Conservation (phyloP, 37 sponge, comb jelly and placozoan species). For the Chondrosia reniformis region DNA sequence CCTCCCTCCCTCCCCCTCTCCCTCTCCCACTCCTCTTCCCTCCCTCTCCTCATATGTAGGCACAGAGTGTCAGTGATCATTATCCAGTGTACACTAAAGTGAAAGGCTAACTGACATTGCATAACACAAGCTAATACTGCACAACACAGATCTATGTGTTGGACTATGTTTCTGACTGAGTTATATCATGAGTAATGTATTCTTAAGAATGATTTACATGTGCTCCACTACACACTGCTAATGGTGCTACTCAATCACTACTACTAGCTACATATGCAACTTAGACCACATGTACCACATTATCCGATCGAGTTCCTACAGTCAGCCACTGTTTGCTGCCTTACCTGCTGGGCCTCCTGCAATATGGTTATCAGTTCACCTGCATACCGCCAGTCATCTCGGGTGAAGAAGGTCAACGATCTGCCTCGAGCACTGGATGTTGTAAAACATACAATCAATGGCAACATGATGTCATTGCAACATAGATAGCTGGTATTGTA, state of each 20-base stretch:
- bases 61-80: too few species aligned
- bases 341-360: conserved; percentile 79
- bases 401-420: conserved; percentile 81
- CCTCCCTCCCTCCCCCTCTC: not conserved
- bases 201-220: too few species aligned
- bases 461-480: too few species aligned
- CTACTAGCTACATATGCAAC: too few species aligned
- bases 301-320: too few species aligned
- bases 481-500: not conserved
- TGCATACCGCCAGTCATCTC: conserved; percentile 90
- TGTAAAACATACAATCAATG: not conserved
- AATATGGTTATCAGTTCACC: conserved; percentile 72
- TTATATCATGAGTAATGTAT: too few species aligned
- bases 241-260: too few species aligned
- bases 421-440: conserved; percentile 65
- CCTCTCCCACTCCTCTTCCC: not conserved
- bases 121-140: not conserved
- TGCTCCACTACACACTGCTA: too few species aligned
- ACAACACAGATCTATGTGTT: not conserved
- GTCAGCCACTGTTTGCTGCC: too few species aligned
- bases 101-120: not conserved
- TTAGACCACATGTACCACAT: too few species aligned
- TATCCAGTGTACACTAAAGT: not conserved
- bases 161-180: too few species aligned
- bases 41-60: not conserved